A percentile compares a stretch with the other conserved stretches of the same genome.
Evolutionary conservation across 2,113 vertebrate species (phyloP).

Genomic region (Lophochroa leadbeateri): DNA sequence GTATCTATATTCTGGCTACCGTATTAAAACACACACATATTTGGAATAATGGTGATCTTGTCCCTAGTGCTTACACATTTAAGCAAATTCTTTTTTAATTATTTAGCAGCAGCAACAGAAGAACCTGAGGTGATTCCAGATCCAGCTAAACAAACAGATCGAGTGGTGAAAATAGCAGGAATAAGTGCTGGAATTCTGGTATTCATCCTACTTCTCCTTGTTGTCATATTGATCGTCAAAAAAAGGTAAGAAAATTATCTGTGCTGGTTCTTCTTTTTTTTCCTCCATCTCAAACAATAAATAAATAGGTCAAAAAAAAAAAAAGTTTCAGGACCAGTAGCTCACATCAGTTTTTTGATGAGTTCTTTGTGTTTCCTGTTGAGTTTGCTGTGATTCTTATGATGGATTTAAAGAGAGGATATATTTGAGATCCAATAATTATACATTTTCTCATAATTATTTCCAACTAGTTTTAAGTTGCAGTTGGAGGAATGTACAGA

Average conservation of each 20-base stretch:
- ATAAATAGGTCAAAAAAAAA: not conserved
- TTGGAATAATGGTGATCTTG: not conserved
- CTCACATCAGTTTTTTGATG: not conserved
- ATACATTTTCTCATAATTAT: not conserved
- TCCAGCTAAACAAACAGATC: constrained; percentile 93
- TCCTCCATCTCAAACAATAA: not conserved
- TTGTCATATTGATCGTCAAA: constrained; percentile 94
- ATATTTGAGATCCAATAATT: not conserved
- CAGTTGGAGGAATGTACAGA: not conserved
- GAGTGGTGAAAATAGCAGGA: constrained; percentile 97
- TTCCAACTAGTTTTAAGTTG: not conserved
- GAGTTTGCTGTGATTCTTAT: not conserved
- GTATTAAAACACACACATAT: not conserved
- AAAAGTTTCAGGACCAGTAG: not conserved
- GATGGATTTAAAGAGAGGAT: not conserved
- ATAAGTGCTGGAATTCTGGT: constrained; percentile 95
- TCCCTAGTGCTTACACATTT: not conserved
- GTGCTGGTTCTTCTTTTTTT: not conserved
- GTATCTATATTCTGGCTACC: not conserved
- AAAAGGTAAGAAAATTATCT: constrained; percentile 86
- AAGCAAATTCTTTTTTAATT: constrained; percentile 53
- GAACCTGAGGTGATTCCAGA: constrained; percentile 97
- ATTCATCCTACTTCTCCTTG: constrained; percentile 93
- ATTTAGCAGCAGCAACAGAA: constrained; percentile 90
- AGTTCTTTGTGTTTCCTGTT: not conserved